Percentiles rank a stretch among this genome's conserved stretches.
Evolutionary conservation across 2,888 invertebrate genomes (phyloP).

Genomic region (Dasypolia templi): DNA sequence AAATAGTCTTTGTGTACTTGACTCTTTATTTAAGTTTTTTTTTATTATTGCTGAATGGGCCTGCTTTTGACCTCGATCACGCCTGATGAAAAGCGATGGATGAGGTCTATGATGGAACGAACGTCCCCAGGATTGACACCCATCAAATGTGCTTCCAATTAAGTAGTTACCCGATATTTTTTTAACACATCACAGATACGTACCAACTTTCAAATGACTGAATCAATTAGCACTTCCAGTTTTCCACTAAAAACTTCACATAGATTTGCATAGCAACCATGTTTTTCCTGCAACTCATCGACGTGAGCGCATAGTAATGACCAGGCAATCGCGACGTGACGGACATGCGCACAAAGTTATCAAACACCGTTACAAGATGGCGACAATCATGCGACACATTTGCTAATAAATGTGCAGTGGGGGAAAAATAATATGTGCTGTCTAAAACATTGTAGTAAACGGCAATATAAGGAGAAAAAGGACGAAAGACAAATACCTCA

Average conservation of each 20-base stretch:
- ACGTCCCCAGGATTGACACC: no score
- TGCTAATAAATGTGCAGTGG: constrained; percentile 39
- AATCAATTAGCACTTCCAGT: constrained; percentile 1
- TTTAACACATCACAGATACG: neutral
- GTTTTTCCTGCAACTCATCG: constrained; percentile 49
- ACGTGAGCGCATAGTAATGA: constrained; percentile 50
- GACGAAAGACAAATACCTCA: no score
- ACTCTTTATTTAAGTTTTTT: neutral
- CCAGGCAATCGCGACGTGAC: constrained; percentile 57
- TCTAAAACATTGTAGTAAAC: neutral
- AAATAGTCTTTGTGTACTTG: neutral
- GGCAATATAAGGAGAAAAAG: neutral
- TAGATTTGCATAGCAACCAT: constrained; percentile 34
- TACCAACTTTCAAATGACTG: neutral
- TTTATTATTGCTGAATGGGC: no score
- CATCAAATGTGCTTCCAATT: neutral
- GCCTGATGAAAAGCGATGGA: no score
- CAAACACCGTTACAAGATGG: constrained; percentile 63
- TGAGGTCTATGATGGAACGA: no score
- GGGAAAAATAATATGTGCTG: constrained; percentile 33
- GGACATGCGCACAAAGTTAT: constrained; percentile 53
- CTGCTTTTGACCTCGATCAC: no score
- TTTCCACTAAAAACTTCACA: constrained; percentile 25
- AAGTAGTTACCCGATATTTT: neutral
- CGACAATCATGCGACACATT: constrained; percentile 54